A percentile compares a stretch with the other conserved stretches of the same genome.
These are phyloP conservation scores for Tachina fera DNA, from an alignment of 2,888 invertebrate species.

Conservation along the genomic window DNA sequence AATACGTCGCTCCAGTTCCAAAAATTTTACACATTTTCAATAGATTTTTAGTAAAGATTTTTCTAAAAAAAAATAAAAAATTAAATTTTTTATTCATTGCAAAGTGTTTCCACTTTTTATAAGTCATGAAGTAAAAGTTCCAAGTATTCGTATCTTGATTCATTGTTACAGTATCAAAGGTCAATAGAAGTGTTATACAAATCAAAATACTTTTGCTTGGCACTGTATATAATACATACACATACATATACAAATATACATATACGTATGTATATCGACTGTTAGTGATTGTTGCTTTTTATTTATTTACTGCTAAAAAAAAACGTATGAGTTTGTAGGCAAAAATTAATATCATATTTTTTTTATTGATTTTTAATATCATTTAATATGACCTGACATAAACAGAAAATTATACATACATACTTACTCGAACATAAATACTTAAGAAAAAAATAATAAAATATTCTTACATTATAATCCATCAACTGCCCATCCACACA, in stretches of 20 bases:
- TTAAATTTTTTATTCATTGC: too few species aligned
- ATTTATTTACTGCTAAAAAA: background rate
- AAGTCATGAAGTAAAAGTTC: too few species aligned
- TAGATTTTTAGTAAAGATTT: too few species aligned
- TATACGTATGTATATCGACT: background rate
- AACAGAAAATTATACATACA: constrained; percentile 39
- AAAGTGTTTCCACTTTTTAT: too few species aligned
- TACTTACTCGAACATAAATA: constrained; percentile 11
- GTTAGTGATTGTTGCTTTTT: background rate
- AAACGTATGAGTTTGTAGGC: constrained; percentile 3
- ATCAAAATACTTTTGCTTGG: background rate
- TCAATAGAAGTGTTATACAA: background rate
- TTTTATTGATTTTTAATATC: constrained; percentile 67
- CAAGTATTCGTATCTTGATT: too few species aligned
- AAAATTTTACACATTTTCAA: too few species aligned
- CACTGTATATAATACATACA: constrained; percentile 8
- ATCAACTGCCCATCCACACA: background rate
- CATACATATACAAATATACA: too few species aligned
- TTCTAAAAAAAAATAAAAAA: too few species aligned
- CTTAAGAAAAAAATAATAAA: constrained; percentile 28
- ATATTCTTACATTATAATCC: background rate
- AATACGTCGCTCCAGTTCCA: too few species aligned
- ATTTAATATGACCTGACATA: constrained; percentile 66
- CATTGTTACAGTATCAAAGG: too few species aligned
- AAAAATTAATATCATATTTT: constrained; percentile 57